Evolutionary conservation across 2,888 invertebrate species (phyloP).

Genomic region (Frankliniella intonsa): DNA sequence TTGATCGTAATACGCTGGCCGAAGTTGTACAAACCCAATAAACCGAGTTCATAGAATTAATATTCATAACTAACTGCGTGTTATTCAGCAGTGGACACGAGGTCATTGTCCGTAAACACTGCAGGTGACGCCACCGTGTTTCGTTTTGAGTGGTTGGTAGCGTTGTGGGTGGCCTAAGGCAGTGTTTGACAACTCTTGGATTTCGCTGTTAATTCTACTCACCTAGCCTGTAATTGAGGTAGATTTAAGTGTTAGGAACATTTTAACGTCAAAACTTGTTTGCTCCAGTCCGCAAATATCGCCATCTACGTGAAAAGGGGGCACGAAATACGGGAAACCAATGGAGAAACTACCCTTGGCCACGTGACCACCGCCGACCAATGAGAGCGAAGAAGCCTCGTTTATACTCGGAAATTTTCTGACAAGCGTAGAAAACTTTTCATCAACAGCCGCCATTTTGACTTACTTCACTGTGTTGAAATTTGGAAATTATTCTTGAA

Average conservation of each 20-base stretch:
- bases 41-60: not conserved
- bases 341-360: slow-evolving; percentile 43
- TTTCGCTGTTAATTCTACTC: not conserved
- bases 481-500: slow-evolving; percentile 67
- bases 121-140: not conserved
- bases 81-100: not conserved
- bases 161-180: not conserved
- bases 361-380: slow-evolving; percentile 51
- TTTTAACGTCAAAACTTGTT: not conserved
- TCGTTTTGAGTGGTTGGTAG: not conserved
- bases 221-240: not conserved
- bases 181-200: not conserved
- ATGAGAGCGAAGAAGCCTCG: slow-evolving; percentile 45
- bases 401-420: slow-evolving; percentile 62
- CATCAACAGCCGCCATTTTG: slow-evolving; percentile 95
- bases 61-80: not conserved
- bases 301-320: slow-evolving; percentile 11
- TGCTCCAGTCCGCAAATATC: not conserved
- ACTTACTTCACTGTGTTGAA: slow-evolving; percentile 72
- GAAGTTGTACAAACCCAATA: not conserved
- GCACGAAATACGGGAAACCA: slow-evolving; percentile 42
- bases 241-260: not conserved
- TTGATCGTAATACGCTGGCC: not conserved
- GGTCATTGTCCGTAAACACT: not conserved
- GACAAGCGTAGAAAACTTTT: slow-evolving; percentile 94